Conservation (phyloP, 2,888 invertebrate genomes). For the Mesorhabditis spiculigera region DNA sequence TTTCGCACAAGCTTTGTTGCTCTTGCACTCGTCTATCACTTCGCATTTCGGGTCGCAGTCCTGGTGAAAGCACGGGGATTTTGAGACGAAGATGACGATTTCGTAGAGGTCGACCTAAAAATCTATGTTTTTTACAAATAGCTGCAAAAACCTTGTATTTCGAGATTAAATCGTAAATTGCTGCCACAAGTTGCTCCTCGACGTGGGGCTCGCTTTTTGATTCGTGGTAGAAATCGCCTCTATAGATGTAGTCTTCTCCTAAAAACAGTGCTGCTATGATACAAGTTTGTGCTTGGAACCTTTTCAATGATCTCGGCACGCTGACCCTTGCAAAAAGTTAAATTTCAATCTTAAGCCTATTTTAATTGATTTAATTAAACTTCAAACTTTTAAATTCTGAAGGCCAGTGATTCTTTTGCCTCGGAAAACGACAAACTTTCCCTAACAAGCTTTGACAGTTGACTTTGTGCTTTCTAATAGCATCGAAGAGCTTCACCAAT, state of each 20-base stretch:
- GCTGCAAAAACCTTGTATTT: constrained; percentile 50
- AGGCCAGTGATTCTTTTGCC: too few relatives aligned
- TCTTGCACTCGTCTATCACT: constrained; percentile 57
- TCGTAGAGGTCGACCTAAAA: constrained; percentile 56
- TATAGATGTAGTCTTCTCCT: constrained; percentile 57
- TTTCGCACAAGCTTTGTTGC: constrained; percentile 58
- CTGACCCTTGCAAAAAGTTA: too few relatives aligned
- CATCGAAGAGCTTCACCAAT: too few relatives aligned
- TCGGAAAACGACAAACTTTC: too few relatives aligned
- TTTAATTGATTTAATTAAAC: too few relatives aligned
- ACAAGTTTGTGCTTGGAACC: too few relatives aligned
- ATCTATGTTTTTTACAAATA: not conserved
- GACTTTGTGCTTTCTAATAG: too few relatives aligned
- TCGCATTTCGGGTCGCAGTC: constrained; percentile 59
- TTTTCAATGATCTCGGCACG: too few relatives aligned
- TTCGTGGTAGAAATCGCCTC: constrained; percentile 58
- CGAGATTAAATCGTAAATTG: constrained; percentile 57
- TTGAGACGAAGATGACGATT: constrained; percentile 58
- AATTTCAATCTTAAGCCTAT: too few relatives aligned
- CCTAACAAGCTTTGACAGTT: too few relatives aligned
- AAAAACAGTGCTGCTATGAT: too few relatives aligned
- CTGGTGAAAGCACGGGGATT: constrained; percentile 58
- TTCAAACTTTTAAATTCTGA: too few relatives aligned
- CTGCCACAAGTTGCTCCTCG: constrained; percentile 57
- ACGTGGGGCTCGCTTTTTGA: constrained; percentile 57